Evolutionary conservation across 2,888 invertebrate genomes (phyloP), one percentile per base, ranked within the genome.

Genomic region (Agriotes lineatus): DNA sequence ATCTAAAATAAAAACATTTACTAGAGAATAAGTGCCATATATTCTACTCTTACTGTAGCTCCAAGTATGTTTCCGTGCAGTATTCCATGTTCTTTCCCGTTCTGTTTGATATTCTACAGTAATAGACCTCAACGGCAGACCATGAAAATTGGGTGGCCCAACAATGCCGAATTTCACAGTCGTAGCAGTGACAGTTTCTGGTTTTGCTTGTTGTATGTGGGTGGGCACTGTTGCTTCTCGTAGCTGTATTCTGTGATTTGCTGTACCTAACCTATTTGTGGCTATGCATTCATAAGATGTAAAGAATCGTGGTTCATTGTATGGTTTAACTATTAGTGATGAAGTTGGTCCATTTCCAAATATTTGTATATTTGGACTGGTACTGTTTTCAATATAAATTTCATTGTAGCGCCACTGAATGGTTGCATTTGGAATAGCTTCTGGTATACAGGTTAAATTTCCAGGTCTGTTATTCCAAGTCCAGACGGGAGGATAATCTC

Each of bases 391-490:
- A 33, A 84, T 73, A 52, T 75, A 79, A 25, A 69, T 73, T 6
- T 74, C 82, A 35, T 80, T 86, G 83, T 86, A 89, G 82, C 88
- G 89, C 96, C 96, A 96, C 79, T 90, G 90, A 75, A 96, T 95
- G 5, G 96, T 96, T 0, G 96, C 96, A 82, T 96, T 96, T 1
- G 96, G 96, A 77, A 96, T 90, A 19, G 88, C 86, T 75, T 95
- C 93, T n/a, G 96, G 95, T 48, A 94, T 87, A 81, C 96, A 96
- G 68, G 93, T 94, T 4, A 96, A 86, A 82, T 96, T 96, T 1
- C 93, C 94, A 0, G 92, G 90, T 76, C 89, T 89, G 39, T 90
- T 88, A 54, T 92, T 91, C 96, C 96, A 96, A 30, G 93, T 93
- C 90, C 93, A 96, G 0, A 91, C 89, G 0, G 94, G 93, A 2